Evolutionary conservation across 2,888 invertebrate species (phyloP).

Genomic region (Melinaea marsaeus): DNA sequence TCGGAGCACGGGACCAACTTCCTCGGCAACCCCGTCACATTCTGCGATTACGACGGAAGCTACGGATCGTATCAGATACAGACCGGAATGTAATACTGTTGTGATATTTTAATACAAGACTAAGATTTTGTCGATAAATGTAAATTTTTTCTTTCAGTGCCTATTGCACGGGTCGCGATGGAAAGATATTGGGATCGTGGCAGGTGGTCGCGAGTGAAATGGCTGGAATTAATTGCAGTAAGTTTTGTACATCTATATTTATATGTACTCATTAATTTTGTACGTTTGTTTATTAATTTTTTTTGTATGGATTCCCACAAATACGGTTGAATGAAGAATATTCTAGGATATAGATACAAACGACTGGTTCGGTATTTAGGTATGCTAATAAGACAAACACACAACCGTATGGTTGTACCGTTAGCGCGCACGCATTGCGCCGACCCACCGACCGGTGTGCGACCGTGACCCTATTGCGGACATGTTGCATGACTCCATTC

Average conservation of each 20-base stretch:
- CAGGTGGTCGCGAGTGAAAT: constrained; percentile 58
- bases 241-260: constrained; percentile 42
- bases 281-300: not conserved
- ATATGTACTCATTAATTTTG: not conserved
- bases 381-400: constrained; percentile 26
- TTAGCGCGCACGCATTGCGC: constrained; percentile 36
- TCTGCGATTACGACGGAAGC: constrained; percentile 83
- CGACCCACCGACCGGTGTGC: constrained; percentile 60
- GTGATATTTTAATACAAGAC: not conserved
- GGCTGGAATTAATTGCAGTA: constrained; percentile 78
- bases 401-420: constrained; percentile 35
- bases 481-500: constrained; percentile 50
- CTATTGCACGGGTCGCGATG: constrained; percentile 80
- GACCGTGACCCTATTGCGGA: constrained; percentile 73
- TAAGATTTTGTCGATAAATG: not conserved
- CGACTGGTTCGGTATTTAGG: constrained; percentile 2
- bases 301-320: not conserved
- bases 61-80: constrained; percentile 76
- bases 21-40: constrained; percentile 68
- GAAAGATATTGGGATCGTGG: constrained; percentile 74
- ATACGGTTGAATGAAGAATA: constrained; percentile 4
- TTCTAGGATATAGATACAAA: constrained; percentile 8
- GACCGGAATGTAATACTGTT: constrained; percentile 70
- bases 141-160: constrained; percentile 58
- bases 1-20: constrained; percentile 78